Base-by-base conservation (phyloP, 2,888 invertebrate species). In the Tetrapedia diversipes region DNA sequence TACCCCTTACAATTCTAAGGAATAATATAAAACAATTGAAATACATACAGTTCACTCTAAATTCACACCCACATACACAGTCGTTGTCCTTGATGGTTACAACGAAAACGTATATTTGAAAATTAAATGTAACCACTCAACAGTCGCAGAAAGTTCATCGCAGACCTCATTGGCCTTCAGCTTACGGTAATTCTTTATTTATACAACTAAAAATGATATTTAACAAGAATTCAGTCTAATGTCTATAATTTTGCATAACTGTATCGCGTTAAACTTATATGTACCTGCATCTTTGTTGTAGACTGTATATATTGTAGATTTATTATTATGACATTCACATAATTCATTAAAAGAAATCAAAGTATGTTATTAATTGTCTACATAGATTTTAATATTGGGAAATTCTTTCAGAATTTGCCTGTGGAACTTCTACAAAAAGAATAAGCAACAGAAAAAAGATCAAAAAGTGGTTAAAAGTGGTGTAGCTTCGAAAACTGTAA, bases 61-160 rank as follows among this genome's bases (percentile, higher is more conserved):
- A n/a, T n/a, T n/a, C n/a, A n/a, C n/a, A n/a, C n/a, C n/a, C n/a
- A n/a, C n/a, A n/a, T n/a, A n/a, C n/a, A n/a, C n/a, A n/a, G n/a
- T n/a, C n/a, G n/a, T n/a, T n/a, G n/a, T n/a, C n/a, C n/a, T 87
- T 88, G 86, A 89, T 88, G 88, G 90, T 89, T 89, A 86, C 64
- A 86, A 82, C 71, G 70, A 80, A 64, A 76, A 80, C 79, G 76
- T 81, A 83, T 87, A 84, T 90, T 89, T 88, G 89, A 89, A 90
- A 89, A 88, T 88, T 81, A 77, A 84, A 79, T 80, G 82, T 69
- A 78, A 83, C 67, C 77, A 81, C 64, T 78, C 73, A 88, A 87
- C 86, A 82, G 86, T 85, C 72, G 84, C 79, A 77, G 74, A 77
- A 81, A 77, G 71, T 59, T 79, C 70, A 61, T 54, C 47, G 45